phyloP scores from a whole-genome alignment of 53 echinoderm and acorn worm species.

The Temnopleurus reevesii region DNA sequence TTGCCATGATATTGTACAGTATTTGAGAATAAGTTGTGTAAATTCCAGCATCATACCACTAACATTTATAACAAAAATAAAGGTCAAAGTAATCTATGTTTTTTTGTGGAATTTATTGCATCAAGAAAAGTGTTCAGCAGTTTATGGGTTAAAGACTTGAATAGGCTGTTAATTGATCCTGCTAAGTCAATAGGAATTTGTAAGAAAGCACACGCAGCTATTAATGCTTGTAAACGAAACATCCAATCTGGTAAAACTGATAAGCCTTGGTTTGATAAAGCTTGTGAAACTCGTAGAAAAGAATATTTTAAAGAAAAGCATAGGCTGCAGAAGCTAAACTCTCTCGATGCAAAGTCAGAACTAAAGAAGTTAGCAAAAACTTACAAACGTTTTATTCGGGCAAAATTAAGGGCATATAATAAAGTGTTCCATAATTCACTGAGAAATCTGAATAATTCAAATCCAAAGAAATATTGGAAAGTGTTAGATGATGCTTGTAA shows the following conservation, averaged over 20 bases:
- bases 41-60: no score
- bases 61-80: no score
- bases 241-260: background rate
- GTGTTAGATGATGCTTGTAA: constrained; percentile 9
- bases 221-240: background rate
- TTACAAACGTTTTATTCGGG: background rate
- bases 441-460: background rate
- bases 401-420: background rate
- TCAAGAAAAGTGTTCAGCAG: no score
- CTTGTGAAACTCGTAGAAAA: background rate
- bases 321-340: background rate
- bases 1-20: no score
- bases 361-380: background rate
- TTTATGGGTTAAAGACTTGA: background rate
- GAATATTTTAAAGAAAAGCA: constrained; percentile 1
- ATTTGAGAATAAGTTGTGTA: no score
- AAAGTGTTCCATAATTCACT: background rate
- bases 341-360: background rate
- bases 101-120: no score
- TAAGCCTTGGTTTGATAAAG: background rate
- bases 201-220: background rate
- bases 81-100: no score
- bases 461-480: constrained; percentile 16
- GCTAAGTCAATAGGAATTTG: background rate
- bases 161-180: background rate